phyloP scores from a whole-genome alignment of 2,113 vertebrate species.

The Corythornis cristatus region DNA sequence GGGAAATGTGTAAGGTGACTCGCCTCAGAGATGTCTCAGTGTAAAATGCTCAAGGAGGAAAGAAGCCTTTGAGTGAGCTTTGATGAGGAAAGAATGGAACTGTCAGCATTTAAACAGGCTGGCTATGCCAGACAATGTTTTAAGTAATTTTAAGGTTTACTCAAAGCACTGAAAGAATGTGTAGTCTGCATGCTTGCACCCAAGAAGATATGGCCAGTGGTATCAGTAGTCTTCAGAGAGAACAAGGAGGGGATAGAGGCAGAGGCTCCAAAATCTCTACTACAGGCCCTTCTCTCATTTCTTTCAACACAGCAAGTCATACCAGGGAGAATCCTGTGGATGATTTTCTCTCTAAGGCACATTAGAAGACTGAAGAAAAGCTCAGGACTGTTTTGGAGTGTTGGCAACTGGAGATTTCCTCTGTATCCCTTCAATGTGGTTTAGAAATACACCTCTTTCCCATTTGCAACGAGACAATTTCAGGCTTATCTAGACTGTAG shows the following conservation, averaged over 20 bases:
- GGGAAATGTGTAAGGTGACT: background rate
- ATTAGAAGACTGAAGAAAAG: background rate
- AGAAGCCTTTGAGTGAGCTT: background rate
- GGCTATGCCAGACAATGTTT: background rate
- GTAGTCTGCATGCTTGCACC: background rate
- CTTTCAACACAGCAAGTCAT: background rate
- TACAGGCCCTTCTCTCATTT: background rate
- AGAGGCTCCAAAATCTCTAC: background rate
- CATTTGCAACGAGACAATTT: background rate
- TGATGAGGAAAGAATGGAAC: background rate
- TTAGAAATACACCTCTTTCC: background rate
- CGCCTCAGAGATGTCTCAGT: background rate
- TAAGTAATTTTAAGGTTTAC: background rate
- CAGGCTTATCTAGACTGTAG: background rate
- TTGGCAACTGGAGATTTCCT: background rate
- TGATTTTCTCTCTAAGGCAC: background rate
- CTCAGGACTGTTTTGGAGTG: background rate
- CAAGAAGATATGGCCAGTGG: background rate
- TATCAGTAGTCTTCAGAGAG: background rate
- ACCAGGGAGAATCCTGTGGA: background rate
- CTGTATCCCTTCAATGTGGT: background rate
- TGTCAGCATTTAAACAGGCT: background rate
- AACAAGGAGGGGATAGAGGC: background rate
- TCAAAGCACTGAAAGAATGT: background rate
- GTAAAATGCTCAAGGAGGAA: background rate